Base-by-base conservation (phyloP, 2,888 invertebrate species). In the Cristatella mucedo region DNA sequence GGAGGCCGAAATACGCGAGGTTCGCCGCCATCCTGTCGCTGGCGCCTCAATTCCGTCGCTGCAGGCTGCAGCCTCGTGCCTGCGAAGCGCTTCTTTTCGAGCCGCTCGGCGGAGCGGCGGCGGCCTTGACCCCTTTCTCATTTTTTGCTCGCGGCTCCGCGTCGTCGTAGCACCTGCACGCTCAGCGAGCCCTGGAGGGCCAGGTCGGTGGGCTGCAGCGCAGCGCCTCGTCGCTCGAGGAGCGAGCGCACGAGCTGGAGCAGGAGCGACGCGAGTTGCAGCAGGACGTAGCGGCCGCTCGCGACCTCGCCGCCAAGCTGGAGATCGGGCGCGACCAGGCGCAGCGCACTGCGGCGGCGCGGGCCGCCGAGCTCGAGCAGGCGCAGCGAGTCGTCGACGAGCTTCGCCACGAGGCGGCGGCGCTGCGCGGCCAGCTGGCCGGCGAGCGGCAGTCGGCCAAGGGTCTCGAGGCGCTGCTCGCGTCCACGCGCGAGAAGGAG, bases 401-500 rank as follows among this genome's bases (percentile, higher is more conserved):
- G 26, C 13, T 29, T 7, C 32, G 44, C 33, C 16, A 37, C 13
- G 44, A 44, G 19, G 24, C 26, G 16, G 38, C 38, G 13, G 33
- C 33, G 24, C 24, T 44, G 11, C 16, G 44, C 22, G 44, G 44
- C 16, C 40, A 65, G 51, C 43, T 63, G 38, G 41, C 43, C 22
- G 49, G 54, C 1, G 63, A 62, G 46, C 50, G 59, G 4, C 41
- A 44, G 15, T 51, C 55, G 11, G 48, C 56, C 19, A 54, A 56
- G 49, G 60, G 54, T 45, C 52, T 67, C 33, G 67, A 67, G 51
- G 50, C 53, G 33, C 45, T 67, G 4, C 49, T 67, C 33, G 56
- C 61, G 42, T 51, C 49, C 18, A 63, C 57, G 47, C 40, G 66
- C 3, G 63, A 64, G 48, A 67, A 65, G 46, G 67, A 67, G 45